A percentile compares a stretch with the other conserved stretches of the same genome.
Conservation (phyloP, 2,113 vertebrate species). For the Dasypus novemcinctus region DNA sequence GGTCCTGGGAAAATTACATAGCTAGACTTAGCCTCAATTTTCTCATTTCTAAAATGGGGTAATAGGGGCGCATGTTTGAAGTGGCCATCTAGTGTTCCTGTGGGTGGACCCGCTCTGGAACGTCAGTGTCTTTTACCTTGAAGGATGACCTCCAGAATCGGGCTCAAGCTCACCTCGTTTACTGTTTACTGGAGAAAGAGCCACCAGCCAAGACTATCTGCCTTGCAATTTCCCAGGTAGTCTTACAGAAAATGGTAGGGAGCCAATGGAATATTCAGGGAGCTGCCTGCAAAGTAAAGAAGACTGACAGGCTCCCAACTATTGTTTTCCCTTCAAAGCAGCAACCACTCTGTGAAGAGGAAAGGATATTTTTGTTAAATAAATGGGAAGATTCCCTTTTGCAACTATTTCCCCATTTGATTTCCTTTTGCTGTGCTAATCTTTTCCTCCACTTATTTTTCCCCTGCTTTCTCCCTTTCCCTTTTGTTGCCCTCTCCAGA, state of each 20-base stretch:
- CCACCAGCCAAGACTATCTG: neutral
- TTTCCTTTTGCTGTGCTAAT: neutral
- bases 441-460: neutral
- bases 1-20: neutral
- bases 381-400: neutral
- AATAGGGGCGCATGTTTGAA: neutral
- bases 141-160: neutral
- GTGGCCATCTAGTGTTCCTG: neutral
- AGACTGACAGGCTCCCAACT: neutral
- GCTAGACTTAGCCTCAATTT: neutral
- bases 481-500: neutral
- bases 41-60: neutral
- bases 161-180: neutral
- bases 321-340: neutral
- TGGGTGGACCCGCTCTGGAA: neutral
- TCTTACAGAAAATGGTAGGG: neutral
- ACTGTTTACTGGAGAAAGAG: neutral
- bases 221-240: neutral
- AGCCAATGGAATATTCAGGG: neutral
- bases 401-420: no score
- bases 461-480: neutral
- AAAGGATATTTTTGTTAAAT: neutral
- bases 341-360: neutral
- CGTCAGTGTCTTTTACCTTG: neutral
- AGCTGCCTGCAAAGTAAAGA: neutral